These are phyloP conservation scores for Ectropis crepuscularia DNA, from an alignment of 2,888 invertebrate species.

Conservation along the genomic window DNA sequence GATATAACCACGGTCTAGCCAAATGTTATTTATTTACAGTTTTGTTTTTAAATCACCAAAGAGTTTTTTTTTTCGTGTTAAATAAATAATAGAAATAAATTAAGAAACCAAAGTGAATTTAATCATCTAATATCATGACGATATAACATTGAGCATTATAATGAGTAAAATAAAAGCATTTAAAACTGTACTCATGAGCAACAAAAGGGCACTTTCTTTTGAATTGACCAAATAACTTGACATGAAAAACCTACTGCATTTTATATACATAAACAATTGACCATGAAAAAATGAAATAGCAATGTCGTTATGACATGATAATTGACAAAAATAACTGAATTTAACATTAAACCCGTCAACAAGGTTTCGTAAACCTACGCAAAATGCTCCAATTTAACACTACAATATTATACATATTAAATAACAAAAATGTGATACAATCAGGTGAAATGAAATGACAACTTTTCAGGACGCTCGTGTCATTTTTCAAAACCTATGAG, in stretches of 20 bases:
- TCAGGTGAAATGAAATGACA: slow-evolving; percentile 57
- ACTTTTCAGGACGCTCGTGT: slow-evolving; percentile 52
- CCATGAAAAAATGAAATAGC: slow-evolving; percentile 67
- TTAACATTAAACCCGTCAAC: slow-evolving; percentile 68
- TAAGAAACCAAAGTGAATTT: slow-evolving; percentile 64
- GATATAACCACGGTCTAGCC: slow-evolving; percentile 11
- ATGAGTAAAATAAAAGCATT: slow-evolving; percentile 74
- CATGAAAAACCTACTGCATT: slow-evolving; percentile 56
- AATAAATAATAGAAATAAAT: slow-evolving; percentile 71
- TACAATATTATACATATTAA: slow-evolving; percentile 64
- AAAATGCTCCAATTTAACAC: slow-evolving; percentile 47
- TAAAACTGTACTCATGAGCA: slow-evolving; percentile 68
- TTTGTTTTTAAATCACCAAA: slow-evolving; percentile 31
- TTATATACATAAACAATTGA: slow-evolving; percentile 72
- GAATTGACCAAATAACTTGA: slow-evolving; percentile 79
- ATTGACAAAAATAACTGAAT: slow-evolving; percentile 80
- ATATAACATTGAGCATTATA: slow-evolving; percentile 81
- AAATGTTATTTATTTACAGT: slow-evolving; percentile 20
- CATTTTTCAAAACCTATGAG: slow-evolving; percentile 50
- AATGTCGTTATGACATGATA: slow-evolving; percentile 68
- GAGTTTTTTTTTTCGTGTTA: slow-evolving; percentile 40
- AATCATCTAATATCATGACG: slow-evolving; percentile 80
- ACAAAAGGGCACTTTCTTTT: slow-evolving; percentile 73
- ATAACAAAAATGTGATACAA: slow-evolving; percentile 69
- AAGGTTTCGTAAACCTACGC: slow-evolving; percentile 71